These are phyloP conservation scores for Macrostomum lignano DNA, from an alignment of 1,140 invertebrate genomes.

Conservation along the genomic window DNA sequence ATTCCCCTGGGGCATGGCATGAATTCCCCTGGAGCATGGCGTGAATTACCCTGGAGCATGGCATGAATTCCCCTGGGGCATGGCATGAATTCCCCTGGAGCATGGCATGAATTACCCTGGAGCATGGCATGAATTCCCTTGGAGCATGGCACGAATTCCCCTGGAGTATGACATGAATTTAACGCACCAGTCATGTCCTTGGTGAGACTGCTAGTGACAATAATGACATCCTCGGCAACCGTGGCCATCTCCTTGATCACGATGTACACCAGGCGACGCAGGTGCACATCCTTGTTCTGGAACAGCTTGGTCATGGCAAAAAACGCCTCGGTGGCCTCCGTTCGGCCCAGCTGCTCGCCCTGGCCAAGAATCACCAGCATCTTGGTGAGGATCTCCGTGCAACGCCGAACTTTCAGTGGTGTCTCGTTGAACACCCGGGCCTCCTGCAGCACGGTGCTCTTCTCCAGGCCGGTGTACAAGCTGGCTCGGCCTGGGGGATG, in stretches of 20 bases:
- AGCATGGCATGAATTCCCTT: too few species aligned
- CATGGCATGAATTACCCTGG: too few species aligned
- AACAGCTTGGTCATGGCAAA: constrained; percentile 98
- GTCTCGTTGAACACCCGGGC: constrained; percentile 80
- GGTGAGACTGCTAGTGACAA: constrained; percentile 74
- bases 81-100: too few species aligned
- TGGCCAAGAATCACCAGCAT: constrained; percentile 76
- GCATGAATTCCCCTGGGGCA: too few species aligned
- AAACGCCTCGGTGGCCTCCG: constrained; percentile 87
- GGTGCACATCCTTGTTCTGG: constrained; percentile 69
- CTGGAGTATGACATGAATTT: neutral
- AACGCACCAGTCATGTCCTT: constrained; percentile 83
- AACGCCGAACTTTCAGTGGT: constrained; percentile 80
- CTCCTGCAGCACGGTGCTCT: constrained; percentile 12
- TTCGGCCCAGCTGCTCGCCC: constrained; percentile 58
- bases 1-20: too few species aligned
- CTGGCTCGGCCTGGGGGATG: too few species aligned
- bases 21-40: too few species aligned
- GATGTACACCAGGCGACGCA: constrained; percentile 73
- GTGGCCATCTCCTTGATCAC: constrained; percentile 83
- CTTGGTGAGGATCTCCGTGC: constrained; percentile 73
- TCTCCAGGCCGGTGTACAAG: too few species aligned
- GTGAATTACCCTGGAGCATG: too few species aligned
- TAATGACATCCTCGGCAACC: constrained; percentile 90
- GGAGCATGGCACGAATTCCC: neutral